phyloP scores from a whole-genome alignment of 1,140 invertebrate species.

The Platyura marginata region DNA sequence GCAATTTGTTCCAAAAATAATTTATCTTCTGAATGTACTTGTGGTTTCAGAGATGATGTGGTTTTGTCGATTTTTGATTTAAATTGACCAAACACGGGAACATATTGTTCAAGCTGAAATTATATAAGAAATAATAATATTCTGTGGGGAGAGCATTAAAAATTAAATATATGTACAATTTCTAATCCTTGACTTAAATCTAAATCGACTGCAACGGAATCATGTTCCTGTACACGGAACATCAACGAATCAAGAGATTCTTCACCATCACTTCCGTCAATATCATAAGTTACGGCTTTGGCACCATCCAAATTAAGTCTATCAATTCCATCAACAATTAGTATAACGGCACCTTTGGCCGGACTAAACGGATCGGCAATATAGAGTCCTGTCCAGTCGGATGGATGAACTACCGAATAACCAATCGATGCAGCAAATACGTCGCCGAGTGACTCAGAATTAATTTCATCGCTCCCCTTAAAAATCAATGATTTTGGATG shows the following conservation, averaged over 20 bases:
- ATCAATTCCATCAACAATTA: slow-evolving; percentile 52
- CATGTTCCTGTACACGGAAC: slow-evolving; percentile 13
- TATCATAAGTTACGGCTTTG: slow-evolving; percentile 15
- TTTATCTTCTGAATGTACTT: slow-evolving; percentile 38
- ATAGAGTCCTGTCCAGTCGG: slow-evolving; percentile 48
- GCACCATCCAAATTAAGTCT: slow-evolving; percentile 25
- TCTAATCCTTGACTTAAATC: slow-evolving; percentile 40
- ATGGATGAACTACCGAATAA: slow-evolving; percentile 35
- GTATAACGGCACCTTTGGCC: slow-evolving; percentile 54
- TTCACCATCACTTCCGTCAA: slow-evolving; percentile 11
- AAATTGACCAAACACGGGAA: slow-evolving; percentile 30
- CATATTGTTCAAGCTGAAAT: slow-evolving; percentile 24
- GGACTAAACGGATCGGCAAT: slow-evolving; percentile 54
- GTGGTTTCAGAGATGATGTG: slow-evolving; percentile 31
- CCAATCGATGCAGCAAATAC: slow-evolving; percentile 51
- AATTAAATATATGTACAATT: slow-evolving; percentile 11
- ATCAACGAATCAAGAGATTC: slow-evolving; percentile 11
- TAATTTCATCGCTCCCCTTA: slow-evolving; percentile 34
- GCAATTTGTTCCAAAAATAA: slow-evolving; percentile 44
- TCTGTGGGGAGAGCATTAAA: not conserved
- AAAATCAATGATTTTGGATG: slow-evolving; percentile 45
- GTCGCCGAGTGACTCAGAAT: slow-evolving; percentile 45
- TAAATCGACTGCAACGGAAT: slow-evolving; percentile 30
- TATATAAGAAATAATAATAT: slow-evolving; percentile 5
- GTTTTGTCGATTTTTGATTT: slow-evolving; percentile 21